Conservation (phyloP, 1,140 invertebrate genomes). For the Euwallacea fornicatus region DNA sequence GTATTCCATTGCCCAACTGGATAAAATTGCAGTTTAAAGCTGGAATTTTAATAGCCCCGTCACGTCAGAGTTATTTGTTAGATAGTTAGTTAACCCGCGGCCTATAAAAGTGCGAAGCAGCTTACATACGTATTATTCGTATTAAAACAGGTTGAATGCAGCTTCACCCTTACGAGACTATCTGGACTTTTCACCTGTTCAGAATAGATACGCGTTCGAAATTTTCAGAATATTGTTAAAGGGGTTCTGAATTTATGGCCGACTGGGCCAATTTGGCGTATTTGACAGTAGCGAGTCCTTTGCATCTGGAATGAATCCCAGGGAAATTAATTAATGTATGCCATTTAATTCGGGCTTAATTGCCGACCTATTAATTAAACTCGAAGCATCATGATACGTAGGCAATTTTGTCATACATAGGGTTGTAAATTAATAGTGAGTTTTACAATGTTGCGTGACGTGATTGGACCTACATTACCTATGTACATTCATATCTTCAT, state of each 20-base stretch:
- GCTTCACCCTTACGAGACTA: too few relatives aligned
- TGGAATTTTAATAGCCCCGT: constrained; percentile 31
- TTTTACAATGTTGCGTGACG: too few relatives aligned
- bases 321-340: constrained; percentile 7
- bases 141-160: constrained; percentile 7
- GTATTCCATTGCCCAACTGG: constrained; percentile 27
- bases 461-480: too few relatives aligned
- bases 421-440: too few relatives aligned
- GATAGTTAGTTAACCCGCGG: constrained; percentile 31
- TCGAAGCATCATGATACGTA: neutral
- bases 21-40: constrained; percentile 33
- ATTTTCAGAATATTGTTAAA: too few relatives aligned
- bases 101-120: constrained; percentile 33
- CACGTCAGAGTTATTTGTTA: constrained; percentile 35
- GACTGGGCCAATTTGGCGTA: too few relatives aligned
- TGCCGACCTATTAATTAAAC: constrained; percentile 3
- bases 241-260: neutral
- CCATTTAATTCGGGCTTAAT: constrained; percentile 7
- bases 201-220: too few relatives aligned
- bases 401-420: constrained; percentile 4
- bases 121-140: constrained; percentile 27
- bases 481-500: too few relatives aligned
- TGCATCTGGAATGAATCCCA: neutral
- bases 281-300: neutral
- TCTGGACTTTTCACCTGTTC: too few relatives aligned